These are phyloP conservation scores for Lucilia cuprina DNA, from an alignment of 1,140 invertebrate genomes.

Conservation along the genomic window DNA sequence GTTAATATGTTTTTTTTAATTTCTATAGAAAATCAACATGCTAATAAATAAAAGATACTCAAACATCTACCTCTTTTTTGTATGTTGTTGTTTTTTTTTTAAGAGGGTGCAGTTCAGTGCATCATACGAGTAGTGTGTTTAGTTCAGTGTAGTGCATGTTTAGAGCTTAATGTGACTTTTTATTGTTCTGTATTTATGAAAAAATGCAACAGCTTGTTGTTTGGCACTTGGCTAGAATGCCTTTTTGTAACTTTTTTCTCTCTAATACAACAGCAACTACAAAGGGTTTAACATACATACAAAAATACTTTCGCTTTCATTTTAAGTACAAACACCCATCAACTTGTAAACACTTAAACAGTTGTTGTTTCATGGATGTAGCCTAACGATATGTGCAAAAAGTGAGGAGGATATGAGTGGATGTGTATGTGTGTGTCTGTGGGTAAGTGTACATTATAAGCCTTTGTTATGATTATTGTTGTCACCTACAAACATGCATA, in stretches of 20 bases:
- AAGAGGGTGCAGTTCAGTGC: not conserved
- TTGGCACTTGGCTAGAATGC: not conserved
- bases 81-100: not conserved
- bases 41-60: too few relatives aligned
- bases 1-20: not conserved
- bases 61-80: not conserved
- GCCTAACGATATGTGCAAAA: too few relatives aligned
- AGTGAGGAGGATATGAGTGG: too few relatives aligned
- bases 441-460: not conserved
- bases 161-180: not conserved
- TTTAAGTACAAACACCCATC: not conserved
- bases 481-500: slow-evolving; percentile 10
- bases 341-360: slow-evolving; percentile 6
- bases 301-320: not conserved
- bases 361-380: not conserved
- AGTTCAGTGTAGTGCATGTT: not conserved
- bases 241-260: not conserved
- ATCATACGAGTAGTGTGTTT: not conserved
- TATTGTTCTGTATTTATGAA: not conserved
- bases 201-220: slow-evolving; percentile 14
- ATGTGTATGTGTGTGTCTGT: not conserved
- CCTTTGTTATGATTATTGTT: not conserved
- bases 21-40: not conserved
- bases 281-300: not conserved
- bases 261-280: not conserved